A percentile compares a stretch with the other conserved stretches of the same genome.
Conservation (phyloP, 2,888 invertebrate genomes). For the Caenorhabditis macrosperma region DNA sequence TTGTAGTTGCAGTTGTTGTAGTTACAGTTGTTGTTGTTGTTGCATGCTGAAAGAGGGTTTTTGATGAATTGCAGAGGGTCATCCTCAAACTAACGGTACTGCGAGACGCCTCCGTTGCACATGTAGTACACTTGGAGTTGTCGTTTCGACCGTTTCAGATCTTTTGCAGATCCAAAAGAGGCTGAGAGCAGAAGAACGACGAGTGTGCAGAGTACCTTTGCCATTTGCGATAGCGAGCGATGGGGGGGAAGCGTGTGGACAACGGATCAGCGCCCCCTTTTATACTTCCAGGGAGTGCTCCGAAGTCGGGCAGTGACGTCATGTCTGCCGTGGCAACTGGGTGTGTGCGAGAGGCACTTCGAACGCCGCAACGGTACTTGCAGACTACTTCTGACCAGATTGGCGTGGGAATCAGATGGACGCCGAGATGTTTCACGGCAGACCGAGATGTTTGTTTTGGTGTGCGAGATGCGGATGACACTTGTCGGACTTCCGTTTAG, state of each 20-base stretch:
- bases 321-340: slow-evolving; percentile 48
- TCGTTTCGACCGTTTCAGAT: slow-evolving; percentile 63
- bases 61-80: neutral
- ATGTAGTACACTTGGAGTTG: slow-evolving; percentile 66
- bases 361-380: neutral
- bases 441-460: slow-evolving; percentile 10
- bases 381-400: slow-evolving; percentile 48
- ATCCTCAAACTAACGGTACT: slow-evolving; percentile 61
- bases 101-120: slow-evolving; percentile 65
- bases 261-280: slow-evolving; percentile 28
- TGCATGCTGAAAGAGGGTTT: slow-evolving; percentile 28
- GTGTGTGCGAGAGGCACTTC: slow-evolving; percentile 51
- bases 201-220: slow-evolving; percentile 23
- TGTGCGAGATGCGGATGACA: neutral
- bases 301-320: slow-evolving; percentile 35
- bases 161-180: slow-evolving; percentile 50
- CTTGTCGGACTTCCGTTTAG: neutral
- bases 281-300: slow-evolving; percentile 52
- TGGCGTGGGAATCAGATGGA: slow-evolving; percentile 28
- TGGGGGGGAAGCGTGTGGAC: slow-evolving; percentile 27
- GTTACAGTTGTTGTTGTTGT: slow-evolving; percentile 35
- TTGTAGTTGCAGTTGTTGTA: slow-evolving; percentile 59
- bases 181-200: slow-evolving; percentile 7
- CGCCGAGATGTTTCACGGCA: slow-evolving; percentile 39
- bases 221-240: slow-evolving; percentile 23